phyloP scores from a whole-genome alignment of 2,888 invertebrate genomes.

The Parasteatoda lunata region DNA sequence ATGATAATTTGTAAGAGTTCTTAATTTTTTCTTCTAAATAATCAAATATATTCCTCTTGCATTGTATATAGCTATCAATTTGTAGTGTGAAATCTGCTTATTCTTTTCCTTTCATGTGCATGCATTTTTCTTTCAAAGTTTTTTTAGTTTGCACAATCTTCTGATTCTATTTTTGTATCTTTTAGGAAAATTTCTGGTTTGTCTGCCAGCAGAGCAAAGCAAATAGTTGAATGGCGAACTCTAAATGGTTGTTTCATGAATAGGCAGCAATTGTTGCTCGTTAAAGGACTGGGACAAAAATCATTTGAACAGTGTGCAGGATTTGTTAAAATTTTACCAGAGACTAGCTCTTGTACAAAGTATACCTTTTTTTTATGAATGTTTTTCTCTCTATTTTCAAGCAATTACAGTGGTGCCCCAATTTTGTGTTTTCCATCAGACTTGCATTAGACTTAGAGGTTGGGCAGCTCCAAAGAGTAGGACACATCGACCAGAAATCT shows the following conservation, averaged over 20 bases:
- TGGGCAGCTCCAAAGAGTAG: no score
- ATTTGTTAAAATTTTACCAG: conserved; percentile 82
- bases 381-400: no score
- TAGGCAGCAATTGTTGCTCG: conserved; percentile 83
- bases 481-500: no score
- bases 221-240: conserved; percentile 84
- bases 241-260: conserved; percentile 83
- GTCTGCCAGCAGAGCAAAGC: conserved; percentile 83
- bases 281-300: conserved; percentile 87
- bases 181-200: conserved; percentile 88
- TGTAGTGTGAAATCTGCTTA: not conserved
- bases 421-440: not conserved
- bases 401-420: not conserved
- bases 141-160: not conserved
- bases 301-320: conserved; percentile 93
- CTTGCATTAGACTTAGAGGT: no score
- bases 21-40: not conserved
- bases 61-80: not conserved
- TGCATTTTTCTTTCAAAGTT: not conserved
- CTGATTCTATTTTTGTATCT: conserved; percentile 52
- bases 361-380: not conserved
- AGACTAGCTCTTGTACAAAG: conserved; percentile 33
- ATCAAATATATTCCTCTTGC: not conserved
- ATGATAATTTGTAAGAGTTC: no score
- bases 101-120: not conserved